A percentile compares a stretch with the other conserved stretches of the same genome.
Evolutionary conservation across 2,113 vertebrate genomes (phyloP).

Genomic region (Tragelaphus strepsiceros): DNA sequence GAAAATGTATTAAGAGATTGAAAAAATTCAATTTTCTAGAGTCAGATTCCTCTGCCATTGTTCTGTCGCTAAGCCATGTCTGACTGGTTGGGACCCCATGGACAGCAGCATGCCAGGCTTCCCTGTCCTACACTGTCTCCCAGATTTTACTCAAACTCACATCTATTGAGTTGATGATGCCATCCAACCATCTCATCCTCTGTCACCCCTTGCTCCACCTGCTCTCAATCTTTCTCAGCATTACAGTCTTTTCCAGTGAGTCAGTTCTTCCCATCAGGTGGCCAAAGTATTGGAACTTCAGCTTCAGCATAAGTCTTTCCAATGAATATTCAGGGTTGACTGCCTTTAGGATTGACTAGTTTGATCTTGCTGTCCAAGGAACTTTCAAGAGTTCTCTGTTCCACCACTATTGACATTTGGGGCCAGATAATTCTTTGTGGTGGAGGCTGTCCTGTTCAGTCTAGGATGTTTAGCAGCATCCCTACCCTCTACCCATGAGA

Average conservation of each 20-base stretch:
- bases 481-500: fast-evolving
- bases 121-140: not conserved
- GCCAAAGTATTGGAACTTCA: not conserved
- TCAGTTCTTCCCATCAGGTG: not conserved
- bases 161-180: not conserved
- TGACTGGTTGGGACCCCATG: not conserved
- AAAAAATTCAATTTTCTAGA: not conserved
- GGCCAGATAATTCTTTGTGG: fast-evolving
- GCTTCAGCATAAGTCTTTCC: not conserved
- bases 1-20: not conserved
- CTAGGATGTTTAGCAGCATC: not conserved
- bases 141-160: not conserved
- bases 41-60: not conserved
- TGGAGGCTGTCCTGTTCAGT: not conserved
- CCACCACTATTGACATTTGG: too few species aligned
- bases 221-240: not conserved
- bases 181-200: not conserved
- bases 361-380: not conserved
- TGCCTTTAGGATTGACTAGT: not conserved
- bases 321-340: not conserved
- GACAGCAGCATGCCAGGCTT: not conserved
- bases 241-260: not conserved
- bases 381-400: not conserved
- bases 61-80: not conserved
- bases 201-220: not conserved